phyloP scores from a whole-genome alignment of 2,113 vertebrate species.

The Stomatorhinus ivindoensis region DNA sequence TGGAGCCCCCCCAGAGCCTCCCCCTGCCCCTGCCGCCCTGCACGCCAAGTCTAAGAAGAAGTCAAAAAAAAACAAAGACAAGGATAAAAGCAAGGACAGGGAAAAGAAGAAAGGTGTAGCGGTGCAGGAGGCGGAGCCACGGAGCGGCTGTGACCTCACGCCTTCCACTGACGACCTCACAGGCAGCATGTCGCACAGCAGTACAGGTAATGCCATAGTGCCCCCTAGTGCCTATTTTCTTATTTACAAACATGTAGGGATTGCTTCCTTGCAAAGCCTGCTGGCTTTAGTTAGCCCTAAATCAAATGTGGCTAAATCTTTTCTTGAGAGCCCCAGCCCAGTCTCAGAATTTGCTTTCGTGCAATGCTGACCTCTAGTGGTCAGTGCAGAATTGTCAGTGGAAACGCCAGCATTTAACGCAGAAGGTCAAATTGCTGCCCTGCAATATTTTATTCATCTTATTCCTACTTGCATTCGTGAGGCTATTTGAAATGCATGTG shows the following conservation, averaged over 20 bases:
- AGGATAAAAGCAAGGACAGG: constrained; percentile 62
- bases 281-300: neutral
- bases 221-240: neutral
- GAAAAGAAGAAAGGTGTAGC: constrained; percentile 19
- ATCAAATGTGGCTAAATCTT: neutral
- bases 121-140: constrained; percentile 31
- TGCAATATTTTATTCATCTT: neutral
- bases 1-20: neutral
- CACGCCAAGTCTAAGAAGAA: constrained; percentile 65
- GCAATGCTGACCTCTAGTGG: constrained; percentile 16
- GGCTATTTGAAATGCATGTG: neutral
- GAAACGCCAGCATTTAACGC: neutral
- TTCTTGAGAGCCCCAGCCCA: neutral
- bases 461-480: neutral
- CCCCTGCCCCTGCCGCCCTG: constrained; percentile 22
- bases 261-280: neutral
- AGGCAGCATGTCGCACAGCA: constrained; percentile 37
- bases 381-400: neutral
- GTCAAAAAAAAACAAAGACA: constrained; percentile 76
- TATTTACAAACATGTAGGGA: neutral
- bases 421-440: neutral
- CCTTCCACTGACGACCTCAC: neutral
- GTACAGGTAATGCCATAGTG: constrained; percentile 49
- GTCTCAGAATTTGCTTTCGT: neutral
- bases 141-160: constrained; percentile 36